phyloP scores from a whole-genome alignment of 2,797 vertebrate species.

The Trematomus bernacchii region DNA sequence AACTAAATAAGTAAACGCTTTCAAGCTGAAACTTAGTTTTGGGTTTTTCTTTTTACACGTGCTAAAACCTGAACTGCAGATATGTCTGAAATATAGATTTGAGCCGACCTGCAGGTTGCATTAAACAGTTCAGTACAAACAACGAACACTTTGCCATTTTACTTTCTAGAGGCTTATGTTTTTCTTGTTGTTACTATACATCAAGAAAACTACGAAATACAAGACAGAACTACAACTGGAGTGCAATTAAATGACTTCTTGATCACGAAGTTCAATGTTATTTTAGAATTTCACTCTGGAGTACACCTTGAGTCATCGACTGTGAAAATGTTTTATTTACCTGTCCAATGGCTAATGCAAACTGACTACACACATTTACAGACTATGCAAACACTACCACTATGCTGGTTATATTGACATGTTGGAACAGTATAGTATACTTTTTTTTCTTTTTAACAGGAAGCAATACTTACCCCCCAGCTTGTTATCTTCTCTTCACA shows the following conservation, averaged over 20 bases:
- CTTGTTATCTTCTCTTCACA: slow-evolving; percentile 33
- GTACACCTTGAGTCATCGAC: not conserved
- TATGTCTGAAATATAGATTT: not conserved
- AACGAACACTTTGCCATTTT: not conserved
- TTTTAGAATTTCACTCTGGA: not conserved
- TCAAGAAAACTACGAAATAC: not conserved
- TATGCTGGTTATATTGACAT: slow-evolving; percentile 17
- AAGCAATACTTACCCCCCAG: slow-evolving; percentile 47
- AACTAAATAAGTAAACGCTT: not conserved
- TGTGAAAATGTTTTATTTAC: slow-evolving; percentile 6
- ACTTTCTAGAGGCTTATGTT: not conserved
- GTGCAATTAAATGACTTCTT: not conserved
- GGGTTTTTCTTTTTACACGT: not conserved
- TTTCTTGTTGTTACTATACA: not conserved
- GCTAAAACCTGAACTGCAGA: not conserved
- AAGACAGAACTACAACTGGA: not conserved
- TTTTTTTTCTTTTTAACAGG: slow-evolving; percentile 29
- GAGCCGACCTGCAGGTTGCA: not conserved
- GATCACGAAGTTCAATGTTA: not conserved
- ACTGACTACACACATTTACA: not conserved
- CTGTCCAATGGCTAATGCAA: not conserved
- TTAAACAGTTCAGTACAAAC: not conserved
- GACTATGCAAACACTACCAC: not conserved
- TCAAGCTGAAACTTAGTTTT: not conserved
- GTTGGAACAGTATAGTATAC: slow-evolving; percentile 19